Evolutionary conservation across 92 coral and sea anemone species (phyloP), one percentile per base, ranked within the genome.

Genomic region (Parazoanthus atlanticus): DNA sequence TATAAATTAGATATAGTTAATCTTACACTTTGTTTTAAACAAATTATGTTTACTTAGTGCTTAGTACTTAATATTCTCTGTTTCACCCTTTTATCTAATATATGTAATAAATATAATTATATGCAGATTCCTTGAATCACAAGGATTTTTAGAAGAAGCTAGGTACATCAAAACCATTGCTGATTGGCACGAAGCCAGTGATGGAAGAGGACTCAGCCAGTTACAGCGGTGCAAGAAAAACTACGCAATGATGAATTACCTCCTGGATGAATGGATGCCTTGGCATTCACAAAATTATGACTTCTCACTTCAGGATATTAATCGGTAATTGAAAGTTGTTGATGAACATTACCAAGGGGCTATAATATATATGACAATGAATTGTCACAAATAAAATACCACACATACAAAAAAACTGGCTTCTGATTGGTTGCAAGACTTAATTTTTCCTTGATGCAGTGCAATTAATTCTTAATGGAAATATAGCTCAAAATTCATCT

Each of bases 231-330:
- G 91, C 71, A 74, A 49, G 16, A 52, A 73, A 8, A 89, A 89
- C 88, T 84, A 89, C 65, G 65, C 43, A 31, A 89, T 89, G 91
- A n/a, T 89, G 31, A 72, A 89, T 34, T 82, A 82, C 70, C 75
- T 89, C 69, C n/a, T 82, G 61, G 91, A 83, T 34, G 70, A 67
- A 8, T 89, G 91, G 84, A 89, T 82, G 91, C 88, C 91, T 54
- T 89, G 91, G 88, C 80, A 89, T 73, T 72, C 36, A 7, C 75
- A 88, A 36, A 46, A 12, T 43, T 88, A 80, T 33, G 88, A 72
- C 29, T 81, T 88, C 72, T 88, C 91, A 28, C 21, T 36, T 56
- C 32, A 69, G 29, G 91, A 81, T 61, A 88, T 81, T 40, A 89
- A 82, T 83, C 75, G 31, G 83, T 89, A 61, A 78, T 72, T 78